Base-by-base conservation (phyloP, 2,113 vertebrate species). In the Numenius arquata region DNA sequence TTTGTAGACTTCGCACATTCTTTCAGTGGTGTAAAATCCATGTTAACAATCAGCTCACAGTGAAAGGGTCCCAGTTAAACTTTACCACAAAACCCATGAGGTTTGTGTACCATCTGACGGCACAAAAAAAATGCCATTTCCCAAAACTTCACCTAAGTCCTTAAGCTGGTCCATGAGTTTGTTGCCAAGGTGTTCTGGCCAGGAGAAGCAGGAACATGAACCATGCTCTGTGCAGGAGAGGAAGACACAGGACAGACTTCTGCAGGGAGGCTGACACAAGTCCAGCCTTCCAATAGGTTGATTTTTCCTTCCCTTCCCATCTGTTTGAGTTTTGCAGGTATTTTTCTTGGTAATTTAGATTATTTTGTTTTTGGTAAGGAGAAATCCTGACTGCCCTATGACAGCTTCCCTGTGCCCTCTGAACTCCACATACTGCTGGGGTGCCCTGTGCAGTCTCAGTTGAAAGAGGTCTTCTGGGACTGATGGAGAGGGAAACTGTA, bases 21-120 rank as follows among this genome's bases (percentile, higher is more conserved):
- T 95, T 65, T 94, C 48, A 59, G 75, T 32, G 75, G 70, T 95
- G 82, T 95, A 86, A 97, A 97, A 97, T 91, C 36, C 13, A 3
- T 77, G 66, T 82, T 95, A 96, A 89, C 70, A 79, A 92, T 92
- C 85, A 81, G 61, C 67, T 95, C 38, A 61, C 58, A 94, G 77
- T 86, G 76, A 86, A 93, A 96, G 93, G 8, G 56, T 74, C 40
- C 43, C 75, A 70, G 53, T 92, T 83, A 90, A 92, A 95, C n/a
- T 90, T 61, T 84, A 74, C 47, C 65, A 81, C 47, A 86, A 93
- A 94, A 79, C 7, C 15, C 2, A 0, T 65, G 67, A 85, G 6
- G 9, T 83, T 78, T 88, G 23, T 63, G 26, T 71, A 50, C 34
- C 20, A 25, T 80, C 30, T 53, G 30, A 73, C 8, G 68, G 61